Conservation (phyloP, 2,797 vertebrate species). For the Pseudopleuronectes americanus region DNA sequence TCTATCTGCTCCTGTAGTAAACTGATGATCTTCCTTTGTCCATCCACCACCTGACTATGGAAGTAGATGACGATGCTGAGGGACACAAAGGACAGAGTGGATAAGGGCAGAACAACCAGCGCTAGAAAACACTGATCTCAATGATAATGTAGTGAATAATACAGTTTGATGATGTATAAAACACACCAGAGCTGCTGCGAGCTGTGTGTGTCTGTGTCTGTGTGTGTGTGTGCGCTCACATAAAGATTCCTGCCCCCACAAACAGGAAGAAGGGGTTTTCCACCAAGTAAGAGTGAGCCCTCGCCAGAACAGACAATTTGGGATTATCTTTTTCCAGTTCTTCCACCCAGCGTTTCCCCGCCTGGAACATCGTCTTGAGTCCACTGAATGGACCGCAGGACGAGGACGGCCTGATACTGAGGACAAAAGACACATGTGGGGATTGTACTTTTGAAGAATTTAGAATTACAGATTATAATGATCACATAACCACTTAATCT, state of each 20-base stretch:
- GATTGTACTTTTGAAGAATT: background rate
- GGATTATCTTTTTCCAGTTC: slow-evolving; percentile 81
- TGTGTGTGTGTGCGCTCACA: slow-evolving; percentile 81
- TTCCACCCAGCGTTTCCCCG: slow-evolving; percentile 85
- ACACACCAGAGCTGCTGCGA: background rate
- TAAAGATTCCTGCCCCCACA: slow-evolving; percentile 81
- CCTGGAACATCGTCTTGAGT: slow-evolving; percentile 86
- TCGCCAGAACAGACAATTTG: slow-evolving; percentile 81
- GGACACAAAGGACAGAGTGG: slow-evolving; percentile 9
- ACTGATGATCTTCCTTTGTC: slow-evolving; percentile 88
- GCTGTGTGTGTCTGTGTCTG: background rate
- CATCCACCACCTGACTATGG: slow-evolving; percentile 91
- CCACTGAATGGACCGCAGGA: slow-evolving; percentile 90
- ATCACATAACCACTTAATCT: too few species aligned
- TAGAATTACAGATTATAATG: too few species aligned
- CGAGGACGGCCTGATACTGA: slow-evolving; percentile 86
- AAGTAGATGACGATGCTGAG: slow-evolving; percentile 91
- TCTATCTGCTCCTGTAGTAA: slow-evolving; percentile 91
- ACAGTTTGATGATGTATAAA: background rate
- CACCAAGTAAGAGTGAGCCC: slow-evolving; percentile 84
- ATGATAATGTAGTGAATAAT: background rate
- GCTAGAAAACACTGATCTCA: background rate
- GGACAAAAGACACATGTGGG: background rate
- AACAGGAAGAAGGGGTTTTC: slow-evolving; percentile 90
- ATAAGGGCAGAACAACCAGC: slow-evolving; percentile 8